These are phyloP conservation scores for Atherinosoma microstoma DNA, from an alignment of 2,797 vertebrate species.

Conservation along the genomic window DNA sequence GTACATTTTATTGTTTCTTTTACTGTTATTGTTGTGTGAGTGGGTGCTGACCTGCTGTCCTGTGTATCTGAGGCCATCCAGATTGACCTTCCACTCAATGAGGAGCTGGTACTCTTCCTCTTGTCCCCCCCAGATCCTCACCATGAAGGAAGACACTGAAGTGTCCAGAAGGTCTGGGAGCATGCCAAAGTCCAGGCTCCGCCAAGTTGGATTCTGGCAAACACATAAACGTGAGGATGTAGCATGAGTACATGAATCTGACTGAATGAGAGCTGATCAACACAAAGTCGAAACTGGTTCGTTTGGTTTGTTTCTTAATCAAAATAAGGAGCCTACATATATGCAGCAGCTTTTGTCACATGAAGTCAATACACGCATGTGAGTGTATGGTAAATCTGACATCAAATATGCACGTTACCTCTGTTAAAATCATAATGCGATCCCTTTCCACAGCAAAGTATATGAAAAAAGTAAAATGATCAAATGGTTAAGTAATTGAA, in stretches of 20 bases:
- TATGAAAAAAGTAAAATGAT: too few species aligned
- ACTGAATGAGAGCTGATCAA: background rate
- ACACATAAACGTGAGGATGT: constrained; percentile 17
- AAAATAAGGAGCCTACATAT: background rate
- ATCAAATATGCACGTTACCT: background rate
- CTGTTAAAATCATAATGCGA: constrained; percentile 16
- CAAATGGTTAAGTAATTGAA: constrained; percentile 21
- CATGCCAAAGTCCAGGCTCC: constrained; percentile 96
- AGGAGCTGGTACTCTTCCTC: constrained; percentile 89
- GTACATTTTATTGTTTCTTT: background rate
- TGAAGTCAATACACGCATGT: background rate
- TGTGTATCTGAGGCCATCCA: constrained; percentile 94
- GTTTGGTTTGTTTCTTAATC: background rate
- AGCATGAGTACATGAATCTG: background rate
- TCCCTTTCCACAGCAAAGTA: background rate
- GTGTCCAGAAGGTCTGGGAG: constrained; percentile 95
- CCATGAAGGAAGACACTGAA: constrained; percentile 94
- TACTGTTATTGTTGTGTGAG: background rate
- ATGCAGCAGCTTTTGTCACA: background rate
- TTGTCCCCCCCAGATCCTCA: constrained; percentile 96
- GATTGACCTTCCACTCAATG: constrained; percentile 97
- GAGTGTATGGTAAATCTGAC: background rate
- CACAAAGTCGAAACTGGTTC: background rate
- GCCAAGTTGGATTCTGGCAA: constrained; percentile 95
- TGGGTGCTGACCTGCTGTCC: constrained; percentile 92